Percentiles rank a stretch among this genome's conserved stretches.
phyloP scores from a whole-genome alignment of 2,113 vertebrate species.

The Callorhinus ursinus region DNA sequence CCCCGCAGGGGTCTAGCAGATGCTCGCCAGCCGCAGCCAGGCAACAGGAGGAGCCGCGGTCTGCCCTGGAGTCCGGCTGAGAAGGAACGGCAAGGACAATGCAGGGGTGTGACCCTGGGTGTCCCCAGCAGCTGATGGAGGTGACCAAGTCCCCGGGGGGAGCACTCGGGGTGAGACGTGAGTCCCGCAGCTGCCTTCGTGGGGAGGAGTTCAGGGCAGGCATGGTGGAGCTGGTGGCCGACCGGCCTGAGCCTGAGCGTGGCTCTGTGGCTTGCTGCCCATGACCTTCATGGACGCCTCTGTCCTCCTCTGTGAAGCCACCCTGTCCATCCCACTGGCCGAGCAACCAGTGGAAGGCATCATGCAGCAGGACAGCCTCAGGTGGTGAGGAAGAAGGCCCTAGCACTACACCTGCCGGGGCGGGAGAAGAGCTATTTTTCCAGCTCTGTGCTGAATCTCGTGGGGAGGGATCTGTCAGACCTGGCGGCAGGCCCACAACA shows the following conservation, averaged over 20 bases:
- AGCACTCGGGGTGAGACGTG: fast-evolving
- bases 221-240: fast-evolving
- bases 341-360: too few species aligned
- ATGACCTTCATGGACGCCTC: fast-evolving
- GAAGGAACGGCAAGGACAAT: neutral
- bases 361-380: fast-evolving
- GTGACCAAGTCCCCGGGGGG: neutral
- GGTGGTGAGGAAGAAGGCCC: neutral
- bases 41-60: fast-evolving
- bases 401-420: fast-evolving
- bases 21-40: fast-evolving
- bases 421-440: fast-evolving
- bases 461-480: fast-evolving
- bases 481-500: fast-evolving
- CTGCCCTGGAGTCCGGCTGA: fast-evolving
- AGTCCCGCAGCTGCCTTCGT: neutral
- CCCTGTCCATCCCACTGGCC: neutral
- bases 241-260: fast-evolving
- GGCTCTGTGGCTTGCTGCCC: fast-evolving
- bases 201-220: neutral
- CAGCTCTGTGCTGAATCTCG: neutral
- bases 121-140: too few species aligned
- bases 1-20: fast-evolving
- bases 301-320: neutral
- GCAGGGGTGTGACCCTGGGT: neutral